A percentile compares a stretch with the other conserved stretches of the same genome.
phyloP scores from a whole-genome alignment of 2,113 vertebrate genomes.

The Sander lucioperca region DNA sequence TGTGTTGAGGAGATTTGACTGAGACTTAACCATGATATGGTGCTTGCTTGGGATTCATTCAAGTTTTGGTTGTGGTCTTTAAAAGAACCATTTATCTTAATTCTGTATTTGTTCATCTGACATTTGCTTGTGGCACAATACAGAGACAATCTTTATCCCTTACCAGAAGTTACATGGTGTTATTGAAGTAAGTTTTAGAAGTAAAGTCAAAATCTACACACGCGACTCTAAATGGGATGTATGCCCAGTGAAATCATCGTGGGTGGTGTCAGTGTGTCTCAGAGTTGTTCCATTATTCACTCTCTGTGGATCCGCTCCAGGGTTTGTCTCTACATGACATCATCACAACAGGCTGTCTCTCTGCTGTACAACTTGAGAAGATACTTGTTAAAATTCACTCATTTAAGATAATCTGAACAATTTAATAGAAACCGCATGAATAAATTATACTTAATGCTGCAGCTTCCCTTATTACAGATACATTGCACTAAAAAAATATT shows the following conservation, averaged over 20 bases:
- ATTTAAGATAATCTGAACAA: background rate
- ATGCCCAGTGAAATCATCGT: background rate
- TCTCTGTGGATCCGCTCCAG: slow-evolving; percentile 6
- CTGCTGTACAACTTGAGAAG: background rate
- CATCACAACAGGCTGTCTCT: slow-evolving; percentile 5
- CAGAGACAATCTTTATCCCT: background rate
- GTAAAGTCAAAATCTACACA: background rate
- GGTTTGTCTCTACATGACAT: slow-evolving; percentile 2
- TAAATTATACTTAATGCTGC: background rate
- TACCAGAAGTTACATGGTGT: background rate
- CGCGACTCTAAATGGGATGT: too few species aligned
- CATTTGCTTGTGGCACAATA: background rate
- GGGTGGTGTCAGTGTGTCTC: slow-evolving; percentile 10
- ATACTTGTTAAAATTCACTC: background rate
- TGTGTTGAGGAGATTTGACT: background rate
- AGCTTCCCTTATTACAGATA: background rate
- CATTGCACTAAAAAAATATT: background rate
- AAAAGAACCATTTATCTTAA: background rate
- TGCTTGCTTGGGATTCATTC: background rate
- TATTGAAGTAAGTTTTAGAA: background rate
- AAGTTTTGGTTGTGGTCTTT: background rate
- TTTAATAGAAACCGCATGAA: background rate
- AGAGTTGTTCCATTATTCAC: slow-evolving; percentile 18
- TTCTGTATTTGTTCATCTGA: background rate
- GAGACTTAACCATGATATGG: background rate